Evolutionary conservation across 2,113 vertebrate species (phyloP), one percentile per base, ranked within the genome.

Genomic region (Neoarius graeffei): DNA sequence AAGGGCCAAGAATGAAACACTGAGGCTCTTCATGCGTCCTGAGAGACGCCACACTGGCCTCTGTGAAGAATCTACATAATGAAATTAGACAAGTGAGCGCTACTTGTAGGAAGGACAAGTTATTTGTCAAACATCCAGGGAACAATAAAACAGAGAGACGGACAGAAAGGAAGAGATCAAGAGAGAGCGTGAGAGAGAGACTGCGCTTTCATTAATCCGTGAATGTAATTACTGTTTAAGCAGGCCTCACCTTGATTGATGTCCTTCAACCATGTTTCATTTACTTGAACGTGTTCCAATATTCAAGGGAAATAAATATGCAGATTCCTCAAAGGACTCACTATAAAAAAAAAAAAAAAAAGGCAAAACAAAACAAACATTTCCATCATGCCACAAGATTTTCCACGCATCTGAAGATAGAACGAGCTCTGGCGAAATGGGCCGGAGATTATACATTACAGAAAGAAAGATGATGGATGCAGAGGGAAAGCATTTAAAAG

Each of bases 201-300:
- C 25, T 67, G 42, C 66, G 62, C 82, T 81, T 89, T 91, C 90
- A 91, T 91, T 90, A 91, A 90, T 90, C 86, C 84, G 83, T 87
- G 84, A 91, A 91, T 87, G 88, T 88, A 90, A 90, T 90, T 88
- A 89, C 86, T 86, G 88, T 89, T 90, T 86, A 86, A 87, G 80
- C 89, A 89, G 82, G 54, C 83, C 64, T 83, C 62, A 83, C 69
- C 64, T 83, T 91, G 86, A 90, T 86, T 87, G 84, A 89, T 92
- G 88, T 89, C 88, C 84, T 85, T 90, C 89, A 92, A 86, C 86
- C 86, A 81, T 87, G 89, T 89, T 91, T 91, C 82, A 89, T 89
- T 88, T 81, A 88, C 88, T 88, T 80, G 52, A 88, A 80, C 84
- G 82, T 90, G 85, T 87, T 90, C 83, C 88, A 88, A 91, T 92